These are phyloP conservation scores for Leucoraja erinaceus DNA, from an alignment of 2,113 vertebrate species.

Conservation along the genomic window DNA sequence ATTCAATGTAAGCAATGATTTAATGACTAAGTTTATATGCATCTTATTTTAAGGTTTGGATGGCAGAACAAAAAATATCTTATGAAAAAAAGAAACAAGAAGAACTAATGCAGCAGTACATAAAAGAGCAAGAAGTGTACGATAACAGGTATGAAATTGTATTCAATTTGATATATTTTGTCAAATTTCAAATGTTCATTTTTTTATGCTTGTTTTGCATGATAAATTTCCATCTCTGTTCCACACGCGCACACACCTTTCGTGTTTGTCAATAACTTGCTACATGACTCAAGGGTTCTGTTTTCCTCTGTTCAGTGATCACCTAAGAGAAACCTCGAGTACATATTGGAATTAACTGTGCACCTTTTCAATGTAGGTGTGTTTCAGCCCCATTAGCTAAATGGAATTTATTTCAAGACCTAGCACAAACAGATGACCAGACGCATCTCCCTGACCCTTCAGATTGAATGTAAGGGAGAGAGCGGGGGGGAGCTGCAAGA, in stretches of 20 bases:
- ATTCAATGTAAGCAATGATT: background rate
- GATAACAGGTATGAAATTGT: constrained; percentile 78
- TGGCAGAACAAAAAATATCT: constrained; percentile 93
- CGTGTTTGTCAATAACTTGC: background rate
- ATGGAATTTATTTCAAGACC: background rate
- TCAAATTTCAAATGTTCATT: background rate
- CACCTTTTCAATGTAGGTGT: background rate
- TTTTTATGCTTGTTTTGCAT: background rate
- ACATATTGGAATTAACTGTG: background rate
- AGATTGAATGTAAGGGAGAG: too few relatives aligned
- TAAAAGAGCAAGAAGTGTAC: constrained; percentile 95
- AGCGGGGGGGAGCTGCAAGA: too few relatives aligned
- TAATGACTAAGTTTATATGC: background rate
- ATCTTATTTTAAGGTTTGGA: constrained; percentile 77
- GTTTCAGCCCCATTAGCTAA: background rate
- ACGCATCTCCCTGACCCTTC: background rate
- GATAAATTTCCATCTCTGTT: background rate
- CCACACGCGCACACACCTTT: too few relatives aligned
- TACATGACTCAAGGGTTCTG: background rate
- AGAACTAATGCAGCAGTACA: constrained; percentile 90
- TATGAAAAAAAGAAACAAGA: constrained; percentile 96
- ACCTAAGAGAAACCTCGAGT: background rate
- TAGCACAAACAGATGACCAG: background rate
- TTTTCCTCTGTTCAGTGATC: background rate
- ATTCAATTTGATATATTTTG: background rate